Conservation (phyloP, 2,888 invertebrate genomes). For the Philereme vetulata region DNA sequence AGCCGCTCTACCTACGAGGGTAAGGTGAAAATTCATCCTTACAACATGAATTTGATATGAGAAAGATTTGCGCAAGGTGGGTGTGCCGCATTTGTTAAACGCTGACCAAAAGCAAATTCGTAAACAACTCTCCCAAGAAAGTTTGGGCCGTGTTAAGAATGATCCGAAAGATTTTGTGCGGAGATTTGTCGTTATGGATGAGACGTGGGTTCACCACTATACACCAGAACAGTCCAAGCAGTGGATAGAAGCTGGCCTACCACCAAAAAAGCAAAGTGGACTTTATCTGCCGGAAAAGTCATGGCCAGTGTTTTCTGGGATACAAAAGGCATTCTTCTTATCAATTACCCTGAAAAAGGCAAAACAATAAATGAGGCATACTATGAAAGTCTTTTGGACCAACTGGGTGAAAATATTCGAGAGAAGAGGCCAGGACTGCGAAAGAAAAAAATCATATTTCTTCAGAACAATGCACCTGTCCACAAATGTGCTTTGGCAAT, state of each 20-base stretch:
- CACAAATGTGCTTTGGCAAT: neutral
- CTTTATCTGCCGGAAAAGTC: neutral
- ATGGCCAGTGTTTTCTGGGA: neutral
- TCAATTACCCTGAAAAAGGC: neutral
- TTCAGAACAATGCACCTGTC: neutral
- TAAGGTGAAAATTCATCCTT: neutral
- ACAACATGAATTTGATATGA: constrained; percentile 7
- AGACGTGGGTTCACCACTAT: neutral
- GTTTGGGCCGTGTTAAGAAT: neutral
- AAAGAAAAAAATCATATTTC: neutral
- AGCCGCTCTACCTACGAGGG: too few relatives aligned
- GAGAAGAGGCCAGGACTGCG: too few relatives aligned
- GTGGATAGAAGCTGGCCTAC: neutral
- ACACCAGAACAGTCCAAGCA: neutral
- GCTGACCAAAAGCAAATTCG: neutral
- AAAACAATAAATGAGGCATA: neutral
- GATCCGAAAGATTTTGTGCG: neutral
- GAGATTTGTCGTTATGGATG: neutral
- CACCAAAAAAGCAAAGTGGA: neutral
- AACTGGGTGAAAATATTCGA: neutral
- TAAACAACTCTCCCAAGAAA: neutral
- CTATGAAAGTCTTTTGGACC: neutral
- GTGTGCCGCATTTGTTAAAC: constrained; percentile 33
- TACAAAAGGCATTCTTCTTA: neutral
- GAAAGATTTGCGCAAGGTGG: constrained; percentile 20